phyloP scores from a whole-genome alignment of 2,888 invertebrate species.

The Drosophila flavopinicola region DNA sequence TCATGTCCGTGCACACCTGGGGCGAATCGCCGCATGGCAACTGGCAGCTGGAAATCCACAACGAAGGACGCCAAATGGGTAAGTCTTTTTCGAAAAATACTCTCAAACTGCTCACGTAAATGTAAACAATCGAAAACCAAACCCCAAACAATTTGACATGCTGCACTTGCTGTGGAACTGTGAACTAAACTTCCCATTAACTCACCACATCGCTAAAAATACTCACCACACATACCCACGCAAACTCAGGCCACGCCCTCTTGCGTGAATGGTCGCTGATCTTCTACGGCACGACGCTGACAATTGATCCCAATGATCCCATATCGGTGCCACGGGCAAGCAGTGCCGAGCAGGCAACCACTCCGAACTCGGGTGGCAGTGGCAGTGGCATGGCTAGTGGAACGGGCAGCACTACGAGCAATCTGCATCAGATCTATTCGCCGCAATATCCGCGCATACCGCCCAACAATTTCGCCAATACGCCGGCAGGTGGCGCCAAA shows the following conservation, averaged over 20 bases:
- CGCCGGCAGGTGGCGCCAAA: conserved; percentile 56
- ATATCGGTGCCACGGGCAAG: conserved; percentile 84
- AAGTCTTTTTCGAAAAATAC: conserved; percentile 61
- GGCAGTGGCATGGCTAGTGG: conserved; percentile 53
- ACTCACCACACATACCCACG: not conserved
- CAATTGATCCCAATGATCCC: conserved; percentile 88
- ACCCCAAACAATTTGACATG: conserved; percentile 61
- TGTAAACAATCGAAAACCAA: not conserved
- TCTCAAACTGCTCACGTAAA: no score
- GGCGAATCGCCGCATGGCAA: conserved; percentile 96
- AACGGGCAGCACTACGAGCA: conserved; percentile 74
- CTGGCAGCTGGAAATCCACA: conserved; percentile 98
- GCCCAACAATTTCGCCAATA: conserved; percentile 78
- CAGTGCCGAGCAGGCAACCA: conserved; percentile 78
- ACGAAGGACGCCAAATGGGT: conserved; percentile 96
- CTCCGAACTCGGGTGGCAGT: conserved; percentile 76
- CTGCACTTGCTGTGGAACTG: conserved; percentile 71
- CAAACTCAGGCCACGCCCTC: conserved; percentile 90
- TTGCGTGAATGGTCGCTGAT: conserved; percentile 97
- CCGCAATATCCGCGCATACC: conserved; percentile 82
- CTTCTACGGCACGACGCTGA: conserved; percentile 92
- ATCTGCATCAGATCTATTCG: conserved; percentile 83
- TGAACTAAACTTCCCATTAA: conserved; percentile 21
- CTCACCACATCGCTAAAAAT: conserved; percentile 20
- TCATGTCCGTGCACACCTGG: conserved; percentile 99